Conservation (phyloP, 2,113 vertebrate species). For the Callocephalon fimbriatum region DNA sequence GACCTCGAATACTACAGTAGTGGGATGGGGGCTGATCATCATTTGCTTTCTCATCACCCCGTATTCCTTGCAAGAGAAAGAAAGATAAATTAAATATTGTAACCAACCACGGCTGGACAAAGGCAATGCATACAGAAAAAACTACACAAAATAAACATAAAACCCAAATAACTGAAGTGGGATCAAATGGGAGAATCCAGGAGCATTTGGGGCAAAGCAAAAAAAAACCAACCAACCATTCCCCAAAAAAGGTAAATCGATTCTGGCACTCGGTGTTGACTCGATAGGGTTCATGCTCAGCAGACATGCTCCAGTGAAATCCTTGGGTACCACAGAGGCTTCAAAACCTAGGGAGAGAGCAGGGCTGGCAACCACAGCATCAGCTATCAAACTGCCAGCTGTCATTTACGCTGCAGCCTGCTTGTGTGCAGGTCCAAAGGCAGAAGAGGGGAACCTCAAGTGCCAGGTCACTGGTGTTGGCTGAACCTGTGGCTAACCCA, state of each 20-base stretch:
- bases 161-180: not conserved
- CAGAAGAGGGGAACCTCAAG: accelerated
- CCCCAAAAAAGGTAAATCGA: not conserved
- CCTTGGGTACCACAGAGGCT: not conserved
- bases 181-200: not conserved
- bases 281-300: not conserved
- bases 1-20: not conserved
- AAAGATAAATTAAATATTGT: not conserved
- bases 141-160: not conserved
- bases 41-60: not conserved
- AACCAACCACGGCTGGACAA: not conserved
- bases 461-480: not conserved
- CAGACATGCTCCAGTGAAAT: not conserved
- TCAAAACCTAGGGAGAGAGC: not conserved
- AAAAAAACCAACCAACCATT: not conserved
- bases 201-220: not conserved
- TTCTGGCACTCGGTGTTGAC: not conserved
- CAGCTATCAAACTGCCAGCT: not conserved
- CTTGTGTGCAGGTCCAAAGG: not conserved
- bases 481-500: not conserved
- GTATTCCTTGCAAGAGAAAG: not conserved
- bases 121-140: not conserved
- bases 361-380: not conserved
- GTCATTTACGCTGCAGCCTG: not conserved
- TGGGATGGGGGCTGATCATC: not conserved